Evolutionary conservation across 2,797 vertebrate species (phyloP).

Genomic region (Pogoniulus pusillus): DNA sequence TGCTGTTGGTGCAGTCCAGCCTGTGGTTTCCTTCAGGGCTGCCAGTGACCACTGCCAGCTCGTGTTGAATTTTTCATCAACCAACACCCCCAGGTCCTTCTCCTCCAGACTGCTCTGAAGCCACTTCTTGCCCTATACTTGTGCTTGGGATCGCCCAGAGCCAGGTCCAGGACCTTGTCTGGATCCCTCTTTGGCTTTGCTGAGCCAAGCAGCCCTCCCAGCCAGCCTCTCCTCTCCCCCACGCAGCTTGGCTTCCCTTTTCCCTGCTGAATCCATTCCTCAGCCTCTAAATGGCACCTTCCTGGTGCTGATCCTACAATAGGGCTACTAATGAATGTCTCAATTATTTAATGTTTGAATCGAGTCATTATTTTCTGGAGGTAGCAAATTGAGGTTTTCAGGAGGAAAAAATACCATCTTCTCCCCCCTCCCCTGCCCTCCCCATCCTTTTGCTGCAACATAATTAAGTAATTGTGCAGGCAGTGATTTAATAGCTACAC

Average conservation of each 20-base stretch:
- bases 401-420: conserved; percentile 62
- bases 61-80: too few relatives aligned
- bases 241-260: neutral
- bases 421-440: neutral
- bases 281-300: conserved; percentile 34
- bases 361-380: conserved; percentile 75
- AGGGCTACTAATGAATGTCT: conserved; percentile 57
- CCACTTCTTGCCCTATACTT: too few relatives aligned
- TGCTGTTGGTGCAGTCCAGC: too few relatives aligned
- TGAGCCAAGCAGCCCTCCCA: neutral
- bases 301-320: conserved; percentile 46
- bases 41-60: too few relatives aligned
- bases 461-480: conserved; percentile 80
- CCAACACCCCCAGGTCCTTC: too few relatives aligned
- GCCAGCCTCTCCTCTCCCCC: neutral
- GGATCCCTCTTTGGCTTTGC: neutral
- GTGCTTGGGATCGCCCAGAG: too few relatives aligned
- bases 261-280: conserved; percentile 37
- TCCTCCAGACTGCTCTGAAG: too few relatives aligned
- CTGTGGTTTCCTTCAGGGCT: too few relatives aligned
- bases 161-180: neutral
- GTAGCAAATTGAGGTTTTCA: conserved; percentile 75
- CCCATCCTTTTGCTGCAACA: neutral
- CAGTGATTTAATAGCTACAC: conserved; percentile 76
- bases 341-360: conserved; percentile 75